Base-by-base conservation (phyloP, 2,888 invertebrate species). In the Dinocampus coccinellae region DNA sequence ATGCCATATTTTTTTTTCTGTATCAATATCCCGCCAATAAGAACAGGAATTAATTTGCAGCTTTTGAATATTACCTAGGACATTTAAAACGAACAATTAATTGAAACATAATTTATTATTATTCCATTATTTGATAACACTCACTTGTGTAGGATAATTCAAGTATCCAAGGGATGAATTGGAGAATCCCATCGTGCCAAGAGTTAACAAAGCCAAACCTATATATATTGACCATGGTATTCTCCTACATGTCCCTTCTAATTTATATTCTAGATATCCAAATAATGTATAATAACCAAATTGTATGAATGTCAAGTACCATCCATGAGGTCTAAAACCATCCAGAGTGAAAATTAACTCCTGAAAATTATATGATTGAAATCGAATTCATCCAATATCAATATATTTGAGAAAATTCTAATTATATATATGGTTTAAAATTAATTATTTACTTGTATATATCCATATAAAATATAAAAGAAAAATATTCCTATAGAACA, bases 141-240 rank as follows among this genome's bases (percentile, higher is more conserved):
- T 69, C 62, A 82, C 83, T 90, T 97, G 97, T 0, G 98, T 98
- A 0, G 98, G 98, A 88, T 98, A 99, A 88, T 98, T 99, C 11
- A 99, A 90, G 87, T 97, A 97, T 62, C 96, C 97, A 11, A 98
- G 90, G 0, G 98, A 96, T 3, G 97, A 92, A 88, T 99, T 99
- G 1, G 98, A 98, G 75, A 98, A 91, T 0, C 97, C 96, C 97
- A 99, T 98, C 1, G 98, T 98, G 2, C 96, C 97, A 16, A 98
- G 90, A 0, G 98, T 97, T 61, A 98, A 89, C 1, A 95, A 90
- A 55, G 97, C 97, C 74, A 98, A 88, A 55, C 97, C 84, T 61
- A 92, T 89, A 87, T 98, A 98, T 0, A 93, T 94, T 80, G 89
- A 90, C 79, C 96, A 81, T 4, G 98, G 97, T 76, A 98, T 96